Evolutionary conservation across 2,113 vertebrate species (phyloP).

Genomic region (Bothrops jararaca): DNA sequence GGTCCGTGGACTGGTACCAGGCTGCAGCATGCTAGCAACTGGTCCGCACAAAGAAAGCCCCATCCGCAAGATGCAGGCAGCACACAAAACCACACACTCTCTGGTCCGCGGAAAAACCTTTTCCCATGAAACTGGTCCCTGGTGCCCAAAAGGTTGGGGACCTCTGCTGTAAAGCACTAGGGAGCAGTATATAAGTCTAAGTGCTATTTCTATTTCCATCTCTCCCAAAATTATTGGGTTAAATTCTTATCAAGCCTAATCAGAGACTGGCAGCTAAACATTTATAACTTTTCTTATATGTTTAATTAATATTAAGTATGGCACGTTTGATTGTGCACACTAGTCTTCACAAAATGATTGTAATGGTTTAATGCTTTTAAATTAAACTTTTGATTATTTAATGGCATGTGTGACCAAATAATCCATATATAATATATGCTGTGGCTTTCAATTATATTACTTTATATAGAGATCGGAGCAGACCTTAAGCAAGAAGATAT

Average conservation of each 20-base stretch:
- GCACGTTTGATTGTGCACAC: not conserved
- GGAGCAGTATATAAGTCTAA: not conserved
- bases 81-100: no score
- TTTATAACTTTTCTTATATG: not conserved
- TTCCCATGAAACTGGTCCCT: no score
- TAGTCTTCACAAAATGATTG: not conserved
- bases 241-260: not conserved
- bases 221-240: not conserved
- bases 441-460: constrained; percentile 26
- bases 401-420: not conserved
- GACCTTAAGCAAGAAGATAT: constrained; percentile 49
- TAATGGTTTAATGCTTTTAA: not conserved
- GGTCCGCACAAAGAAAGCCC: no score
- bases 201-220: not conserved
- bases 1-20: no score
- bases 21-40: no score
- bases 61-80: no score
- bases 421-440: not conserved
- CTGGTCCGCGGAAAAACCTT: no score
- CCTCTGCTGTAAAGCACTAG: not conserved
- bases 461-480: constrained; percentile 58
- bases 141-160: no score
- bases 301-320: not conserved
- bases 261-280: not conserved
- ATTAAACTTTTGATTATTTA: not conserved